A percentile compares a stretch with the other conserved stretches of the same genome.
These are phyloP conservation scores for Xylocopa sonorina DNA, from an alignment of 1,140 invertebrate genomes.

Conservation along the genomic window DNA sequence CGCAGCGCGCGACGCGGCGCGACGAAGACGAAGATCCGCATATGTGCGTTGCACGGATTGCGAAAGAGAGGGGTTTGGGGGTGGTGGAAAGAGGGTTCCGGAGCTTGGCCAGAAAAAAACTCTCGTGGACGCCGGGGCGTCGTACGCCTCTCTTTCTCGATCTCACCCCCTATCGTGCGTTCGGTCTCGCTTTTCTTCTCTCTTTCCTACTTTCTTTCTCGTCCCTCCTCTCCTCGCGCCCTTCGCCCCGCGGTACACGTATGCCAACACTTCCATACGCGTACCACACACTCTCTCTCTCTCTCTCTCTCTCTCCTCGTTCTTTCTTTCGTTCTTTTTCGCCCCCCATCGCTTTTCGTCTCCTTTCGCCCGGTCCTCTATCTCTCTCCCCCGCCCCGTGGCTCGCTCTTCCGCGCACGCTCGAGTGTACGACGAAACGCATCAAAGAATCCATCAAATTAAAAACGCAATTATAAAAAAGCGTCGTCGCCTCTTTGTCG, in stretches of 20 bases:
- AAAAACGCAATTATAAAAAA: conserved; percentile 81
- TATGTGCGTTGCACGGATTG: conserved; percentile 58
- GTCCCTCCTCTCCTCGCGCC: background rate
- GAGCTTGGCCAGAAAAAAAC: conserved; percentile 55
- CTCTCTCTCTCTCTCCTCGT: background rate
- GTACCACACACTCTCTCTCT: background rate
- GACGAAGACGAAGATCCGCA: conserved; percentile 53
- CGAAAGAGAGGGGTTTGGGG: conserved; percentile 45
- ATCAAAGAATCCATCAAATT: conserved; percentile 80
- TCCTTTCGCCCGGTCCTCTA: background rate
- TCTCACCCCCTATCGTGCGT: conserved; percentile 30
- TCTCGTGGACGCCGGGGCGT: conserved; percentile 54
- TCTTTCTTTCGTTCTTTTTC: background rate
- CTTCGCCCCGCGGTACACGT: conserved; percentile 15
- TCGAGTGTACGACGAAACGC: conserved; percentile 65
- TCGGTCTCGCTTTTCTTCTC: conserved; percentile 10
- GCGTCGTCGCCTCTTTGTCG: conserved; percentile 74
- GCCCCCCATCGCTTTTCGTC: background rate
- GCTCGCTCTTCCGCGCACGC: conserved; percentile 47
- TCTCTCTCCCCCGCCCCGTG: conserved; percentile 12
- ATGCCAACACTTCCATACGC: conserved; percentile 27
- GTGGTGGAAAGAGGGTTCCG: conserved; percentile 36
- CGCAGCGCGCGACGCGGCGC: background rate
- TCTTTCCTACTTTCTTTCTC: background rate
- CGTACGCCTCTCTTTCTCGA: conserved; percentile 21